Conservation (phyloP, 1,140 invertebrate species). For the Drosophila persimilis region DNA sequence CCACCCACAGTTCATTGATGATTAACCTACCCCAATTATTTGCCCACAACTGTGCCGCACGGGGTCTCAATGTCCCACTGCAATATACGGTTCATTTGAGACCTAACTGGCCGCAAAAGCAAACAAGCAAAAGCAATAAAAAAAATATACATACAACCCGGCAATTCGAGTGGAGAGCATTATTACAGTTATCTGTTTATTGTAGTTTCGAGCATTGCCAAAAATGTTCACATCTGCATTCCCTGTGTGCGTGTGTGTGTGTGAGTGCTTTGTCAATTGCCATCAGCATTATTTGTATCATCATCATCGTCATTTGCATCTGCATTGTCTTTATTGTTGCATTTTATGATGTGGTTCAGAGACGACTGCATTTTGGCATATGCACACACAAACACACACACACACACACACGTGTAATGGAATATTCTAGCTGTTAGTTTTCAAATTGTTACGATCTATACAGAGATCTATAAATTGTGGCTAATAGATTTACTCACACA, state of each 20-base stretch:
- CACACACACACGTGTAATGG: slow-evolving; percentile 41
- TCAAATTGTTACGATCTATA: too few species aligned
- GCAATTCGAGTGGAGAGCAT: slow-evolving; percentile 17
- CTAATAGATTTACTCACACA: too few species aligned
- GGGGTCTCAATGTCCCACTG: too few species aligned
- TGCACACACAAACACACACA: slow-evolving; percentile 23
- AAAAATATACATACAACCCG: neutral
- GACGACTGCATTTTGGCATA: slow-evolving; percentile 44
- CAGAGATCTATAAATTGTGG: too few species aligned
- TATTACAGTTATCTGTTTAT: slow-evolving; percentile 59
- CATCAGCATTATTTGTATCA: slow-evolving; percentile 2
- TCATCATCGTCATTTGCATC: slow-evolving; percentile 19
- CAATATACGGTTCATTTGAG: slow-evolving; percentile 19
- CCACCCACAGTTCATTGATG: slow-evolving; percentile 14
- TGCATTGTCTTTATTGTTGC: slow-evolving; percentile 55
- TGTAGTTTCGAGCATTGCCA: slow-evolving; percentile 29
- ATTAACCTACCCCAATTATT: slow-evolving; percentile 7
- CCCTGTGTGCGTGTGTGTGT: slow-evolving; percentile 1
- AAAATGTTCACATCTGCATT: slow-evolving; percentile 29
- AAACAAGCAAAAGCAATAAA: slow-evolving; percentile 5
- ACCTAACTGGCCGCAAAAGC: slow-evolving; percentile 15
- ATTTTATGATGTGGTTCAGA: slow-evolving; percentile 57
- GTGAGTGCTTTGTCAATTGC: slow-evolving; percentile 31
- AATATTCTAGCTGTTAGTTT: slow-evolving; percentile 28
- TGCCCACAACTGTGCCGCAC: too few species aligned